Evolutionary conservation across 2,888 invertebrate species (phyloP), one percentile per base, ranked within the genome.

Genomic region (Antheraea yamamai): DNA sequence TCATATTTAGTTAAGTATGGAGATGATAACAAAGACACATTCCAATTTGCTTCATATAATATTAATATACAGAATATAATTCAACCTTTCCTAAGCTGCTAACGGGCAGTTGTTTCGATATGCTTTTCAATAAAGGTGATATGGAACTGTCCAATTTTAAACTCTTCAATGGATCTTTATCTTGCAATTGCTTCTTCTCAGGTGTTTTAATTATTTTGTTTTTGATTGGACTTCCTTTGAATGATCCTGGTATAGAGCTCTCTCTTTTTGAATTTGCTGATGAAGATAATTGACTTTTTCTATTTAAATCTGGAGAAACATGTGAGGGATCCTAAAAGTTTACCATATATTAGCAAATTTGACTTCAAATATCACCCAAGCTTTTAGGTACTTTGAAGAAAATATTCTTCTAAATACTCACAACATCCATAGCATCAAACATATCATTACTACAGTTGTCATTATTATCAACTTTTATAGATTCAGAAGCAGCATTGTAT

Each of bases 401-500:
- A 61, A n/a, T 12, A 61, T 61, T 61, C 10, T 14, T 64, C 16
- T 26, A 16, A 23, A 66, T 16, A 78, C 88, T 84, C 75, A 91
- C 91, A 84, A 91, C 87, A 83, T 90, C 89, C 91, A 91, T 91
- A 18, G 79, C 77, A 76, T 85, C 84, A 81, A 88, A 86, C 26
- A 85, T 72, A 71, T 88, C 87, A 80, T 81, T 81, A 66, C 84
- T 87, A 23, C 81, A 79, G 74, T 85, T 83, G 35, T 83, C 79
- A 20, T 77, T 1, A 23, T 72, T 79, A 30, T 23, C 30, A 73
- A 77, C 52, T 76, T 79, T 47, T 76, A 76, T n/a, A 16, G 61
- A 6, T 72, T 2, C 70, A 2, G 30, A 8, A 16, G 64, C 16
- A 30, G 12, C 26, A 30, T 16, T 66, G 30, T 30, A 16, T 16